phyloP scores from a whole-genome alignment of 2,888 invertebrate genomes.

The Caenorhabditis angaria region DNA sequence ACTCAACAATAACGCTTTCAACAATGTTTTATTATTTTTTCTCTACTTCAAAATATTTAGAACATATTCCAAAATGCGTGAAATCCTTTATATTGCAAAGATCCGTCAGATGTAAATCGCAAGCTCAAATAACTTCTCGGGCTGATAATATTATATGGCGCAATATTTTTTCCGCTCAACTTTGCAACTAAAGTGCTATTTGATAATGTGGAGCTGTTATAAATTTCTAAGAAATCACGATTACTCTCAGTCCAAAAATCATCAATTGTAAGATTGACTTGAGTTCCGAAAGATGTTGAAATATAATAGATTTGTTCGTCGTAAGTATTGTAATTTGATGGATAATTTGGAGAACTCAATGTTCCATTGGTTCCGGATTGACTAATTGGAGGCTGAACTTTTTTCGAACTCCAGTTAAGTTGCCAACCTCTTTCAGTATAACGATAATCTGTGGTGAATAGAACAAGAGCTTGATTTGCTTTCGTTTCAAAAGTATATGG shows the following conservation, averaged over 20 bases:
- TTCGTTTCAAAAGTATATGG: background rate
- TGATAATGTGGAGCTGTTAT: slow-evolving; percentile 4
- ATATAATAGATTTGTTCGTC: slow-evolving; percentile 38
- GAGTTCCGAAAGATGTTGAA: slow-evolving; percentile 18
- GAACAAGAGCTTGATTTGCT: background rate
- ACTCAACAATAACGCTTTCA: too few species aligned
- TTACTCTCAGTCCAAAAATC: slow-evolving; percentile 25
- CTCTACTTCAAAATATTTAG: background rate
- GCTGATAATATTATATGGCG: slow-evolving; percentile 24
- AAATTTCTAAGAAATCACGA: slow-evolving; percentile 33
- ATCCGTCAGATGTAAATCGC: slow-evolving; percentile 29
- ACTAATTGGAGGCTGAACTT: slow-evolving; percentile 16
- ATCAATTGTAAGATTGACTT: slow-evolving; percentile 26
- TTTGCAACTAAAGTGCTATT: background rate
- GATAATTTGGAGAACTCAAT: slow-evolving; percentile 81
- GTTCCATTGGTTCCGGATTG: slow-evolving; percentile 30
- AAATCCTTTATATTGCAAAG: slow-evolving; percentile 25
- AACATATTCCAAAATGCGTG: slow-evolving; percentile 22
- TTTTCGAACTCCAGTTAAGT: slow-evolving; percentile 6
- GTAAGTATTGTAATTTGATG: slow-evolving; percentile 79
- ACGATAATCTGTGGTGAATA: background rate
- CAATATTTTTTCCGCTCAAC: slow-evolving; percentile 13
- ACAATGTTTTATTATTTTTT: too few species aligned
- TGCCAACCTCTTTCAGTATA: slow-evolving; percentile 7
- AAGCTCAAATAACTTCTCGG: slow-evolving; percentile 7